phyloP scores from a whole-genome alignment of 1,140 invertebrate species.

The Ladona fulva region DNA sequence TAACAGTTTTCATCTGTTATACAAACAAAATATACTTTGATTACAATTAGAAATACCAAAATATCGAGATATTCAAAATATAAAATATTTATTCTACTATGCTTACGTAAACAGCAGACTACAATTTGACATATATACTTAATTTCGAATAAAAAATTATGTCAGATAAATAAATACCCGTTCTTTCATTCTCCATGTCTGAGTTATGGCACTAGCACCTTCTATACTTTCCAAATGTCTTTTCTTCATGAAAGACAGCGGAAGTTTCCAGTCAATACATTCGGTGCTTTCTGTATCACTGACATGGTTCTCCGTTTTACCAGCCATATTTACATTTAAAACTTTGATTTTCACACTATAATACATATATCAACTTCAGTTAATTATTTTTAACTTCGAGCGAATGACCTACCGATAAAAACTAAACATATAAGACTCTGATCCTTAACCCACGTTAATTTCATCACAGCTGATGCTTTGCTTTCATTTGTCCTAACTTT shows the following conservation, averaged over 20 bases:
- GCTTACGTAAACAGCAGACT: slow-evolving; percentile 14
- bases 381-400: not conserved
- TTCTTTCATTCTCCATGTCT: slow-evolving; percentile 86
- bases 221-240: slow-evolving; percentile 68
- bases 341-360: not conserved
- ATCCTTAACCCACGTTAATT: not conserved
- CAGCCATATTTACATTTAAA: not conserved
- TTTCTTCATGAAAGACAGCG: slow-evolving; percentile 55
- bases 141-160: slow-evolving; percentile 17
- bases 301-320: not conserved
- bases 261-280: slow-evolving; percentile 48
- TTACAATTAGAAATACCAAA: not conserved
- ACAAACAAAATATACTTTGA: not conserved
- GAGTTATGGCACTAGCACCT: slow-evolving; percentile 58
- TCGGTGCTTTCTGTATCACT: not conserved
- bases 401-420: not conserved
- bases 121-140: not conserved
- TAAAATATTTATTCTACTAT: slow-evolving; percentile 4
- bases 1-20: slow-evolving; percentile 94
- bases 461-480: not conserved
- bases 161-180: slow-evolving; percentile 47
- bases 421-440: not conserved
- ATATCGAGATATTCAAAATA: slow-evolving; percentile 21
- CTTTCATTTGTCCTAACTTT: not conserved
- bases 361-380: not conserved